Conservation (phyloP, 1,140 invertebrate genomes). For the Pogonus chalceus region DNA sequence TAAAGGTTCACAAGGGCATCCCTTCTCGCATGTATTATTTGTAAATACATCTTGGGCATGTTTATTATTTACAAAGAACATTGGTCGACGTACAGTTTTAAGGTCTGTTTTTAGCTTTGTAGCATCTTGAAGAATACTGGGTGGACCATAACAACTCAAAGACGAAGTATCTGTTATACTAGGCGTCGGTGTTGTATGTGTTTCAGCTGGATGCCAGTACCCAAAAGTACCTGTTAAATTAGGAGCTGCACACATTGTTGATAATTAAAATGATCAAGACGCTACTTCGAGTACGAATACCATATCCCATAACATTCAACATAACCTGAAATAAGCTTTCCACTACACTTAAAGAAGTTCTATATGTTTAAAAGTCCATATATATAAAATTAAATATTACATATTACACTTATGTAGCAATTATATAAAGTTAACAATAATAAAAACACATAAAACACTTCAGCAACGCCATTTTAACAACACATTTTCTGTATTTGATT, state of each 20-base stretch:
- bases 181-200: conserved; percentile 7
- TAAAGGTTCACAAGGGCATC: not conserved
- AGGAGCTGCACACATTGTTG: conserved; percentile 13
- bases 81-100: conserved; percentile 13
- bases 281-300: not conserved
- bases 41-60: conserved; percentile 13
- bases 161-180: not conserved
- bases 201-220: conserved; percentile 14
- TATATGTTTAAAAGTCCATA: not conserved
- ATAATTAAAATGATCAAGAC: not conserved
- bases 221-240: conserved; percentile 13
- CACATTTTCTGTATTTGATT: conserved; percentile 5
- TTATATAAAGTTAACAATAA: not conserved
- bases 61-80: conserved; percentile 16
- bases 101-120: conserved; percentile 12
- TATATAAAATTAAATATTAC: not conserved
- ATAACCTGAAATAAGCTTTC: conserved; percentile 2
- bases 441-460: conserved; percentile 2
- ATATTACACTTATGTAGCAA: not conserved
- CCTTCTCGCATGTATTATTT: conserved; percentile 1
- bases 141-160: conserved; percentile 8
- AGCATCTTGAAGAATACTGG: conserved; percentile 12
- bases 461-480: conserved; percentile 3
- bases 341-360: not conserved
- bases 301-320: not conserved